Evolutionary conservation across 1,140 invertebrate species (phyloP), one percentile per base, ranked within the genome.

Genomic region (Drosophila cardini): DNA sequence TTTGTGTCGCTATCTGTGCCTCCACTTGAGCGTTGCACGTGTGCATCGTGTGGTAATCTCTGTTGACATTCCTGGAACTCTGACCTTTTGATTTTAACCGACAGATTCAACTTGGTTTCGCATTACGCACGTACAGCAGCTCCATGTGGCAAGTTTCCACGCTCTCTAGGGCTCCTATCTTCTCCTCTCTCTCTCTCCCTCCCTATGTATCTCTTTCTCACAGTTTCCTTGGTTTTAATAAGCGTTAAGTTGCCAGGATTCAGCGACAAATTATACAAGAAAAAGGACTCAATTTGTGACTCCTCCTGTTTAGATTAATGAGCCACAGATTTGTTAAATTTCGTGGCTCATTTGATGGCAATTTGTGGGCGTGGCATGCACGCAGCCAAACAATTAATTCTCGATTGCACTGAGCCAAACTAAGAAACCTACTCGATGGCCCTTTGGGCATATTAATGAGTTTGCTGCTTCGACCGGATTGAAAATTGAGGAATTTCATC

Each of bases 281-380:
- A 67, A 79, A 73, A 84, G 40, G 46, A 85, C 82, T 87, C 78
- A 87, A 86, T 86, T 73, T 86, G 65, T 55, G 56, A 5, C 61
- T 61, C 72, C 55, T 67, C 53, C 62, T 87, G 85, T 89, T 78
- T 77, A 89, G 71, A 89, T 84, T 89, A 89, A 89, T 89, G 84
- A 84, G 74, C 53, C 84, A 80, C 79, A 80, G 85, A 89, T 89
- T 89, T 89, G 84, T 89, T 89, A 84, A 89, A 80, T 89, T 89
- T 89, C 74, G 77, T 87, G 79, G 76, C 76, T 87, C 81, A 85
- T 85, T 86, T 80, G 40, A 18, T 5, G 36, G n/a, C 67, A 53
- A 15, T 43, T 42, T 43, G 8, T 53, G 52, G 67, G 65, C 68
- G 65, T 71, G 68, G 72, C 58, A 45, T 46, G 57, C 38, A 53